Conservation (phyloP, 2,797 vertebrate species). For the Coilia nasus region DNA sequence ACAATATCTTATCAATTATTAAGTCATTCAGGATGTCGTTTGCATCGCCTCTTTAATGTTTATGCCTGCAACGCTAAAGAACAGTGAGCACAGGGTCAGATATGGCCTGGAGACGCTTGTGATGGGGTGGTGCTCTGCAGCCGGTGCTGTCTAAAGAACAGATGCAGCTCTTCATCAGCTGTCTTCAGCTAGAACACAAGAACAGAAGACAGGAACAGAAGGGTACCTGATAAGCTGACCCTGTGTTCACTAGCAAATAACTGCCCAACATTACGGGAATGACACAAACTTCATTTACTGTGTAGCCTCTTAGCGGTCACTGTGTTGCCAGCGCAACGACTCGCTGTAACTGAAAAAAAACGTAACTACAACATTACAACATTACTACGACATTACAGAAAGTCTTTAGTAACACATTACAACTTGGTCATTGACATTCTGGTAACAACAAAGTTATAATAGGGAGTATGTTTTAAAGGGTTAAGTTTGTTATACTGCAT, state of each 20-base stretch:
- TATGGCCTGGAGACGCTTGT: slow-evolving; percentile 29
- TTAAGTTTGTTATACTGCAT: no score
- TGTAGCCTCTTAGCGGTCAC: no score
- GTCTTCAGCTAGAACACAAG: background rate
- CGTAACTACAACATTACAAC: no score
- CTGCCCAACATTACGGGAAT: background rate
- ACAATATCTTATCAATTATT: slow-evolving; percentile 50
- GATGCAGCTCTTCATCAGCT: background rate
- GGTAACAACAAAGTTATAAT: no score
- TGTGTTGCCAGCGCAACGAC: no score
- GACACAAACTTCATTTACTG: no score
- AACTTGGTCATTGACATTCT: no score
- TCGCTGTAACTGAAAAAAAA: no score
- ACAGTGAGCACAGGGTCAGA: background rate
- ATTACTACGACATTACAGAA: no score
- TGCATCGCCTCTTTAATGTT: slow-evolving; percentile 44
- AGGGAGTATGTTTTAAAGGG: no score
- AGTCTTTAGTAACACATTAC: no score
- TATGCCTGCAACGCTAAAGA: slow-evolving; percentile 1
- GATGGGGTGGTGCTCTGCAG: slow-evolving; percentile 4
- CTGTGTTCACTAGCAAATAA: background rate
- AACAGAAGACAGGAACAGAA: background rate
- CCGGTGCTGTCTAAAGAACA: background rate
- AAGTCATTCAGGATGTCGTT: slow-evolving; percentile 38
- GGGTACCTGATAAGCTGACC: background rate